A percentile compares a stretch with the other conserved stretches of the same genome.
phyloP scores from a whole-genome alignment of 2,113 vertebrate genomes.

The Cnemophilus loriae region DNA sequence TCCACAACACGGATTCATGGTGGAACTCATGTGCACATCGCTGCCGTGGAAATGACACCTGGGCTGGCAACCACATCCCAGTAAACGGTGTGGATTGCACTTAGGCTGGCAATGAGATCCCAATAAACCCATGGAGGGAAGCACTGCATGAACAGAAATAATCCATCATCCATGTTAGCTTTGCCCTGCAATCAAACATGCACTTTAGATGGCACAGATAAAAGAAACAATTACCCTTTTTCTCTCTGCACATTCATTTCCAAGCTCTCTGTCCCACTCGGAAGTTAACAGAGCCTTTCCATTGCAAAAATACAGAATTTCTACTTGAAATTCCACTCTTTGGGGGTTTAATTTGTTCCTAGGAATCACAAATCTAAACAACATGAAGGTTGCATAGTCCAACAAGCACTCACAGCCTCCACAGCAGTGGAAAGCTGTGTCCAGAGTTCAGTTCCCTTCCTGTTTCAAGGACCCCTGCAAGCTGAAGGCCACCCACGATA shows the following conservation, averaged over 20 bases:
- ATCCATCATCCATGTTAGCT: not conserved
- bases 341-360: not conserved
- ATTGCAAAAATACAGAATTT: not conserved
- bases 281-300: not conserved
- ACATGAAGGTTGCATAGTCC: not conserved
- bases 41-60: not conserved
- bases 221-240: not conserved
- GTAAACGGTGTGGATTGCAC: not conserved
- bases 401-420: not conserved
- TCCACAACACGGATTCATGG: fast-evolving
- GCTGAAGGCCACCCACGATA: constrained; percentile 25
- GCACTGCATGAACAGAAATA: not conserved
- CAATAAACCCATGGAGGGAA: not conserved
- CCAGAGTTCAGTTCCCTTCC: not conserved
- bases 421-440: not conserved
- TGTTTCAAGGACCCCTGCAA: not conserved
- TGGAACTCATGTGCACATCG: not conserved
- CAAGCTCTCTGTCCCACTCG: not conserved
- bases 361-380: not conserved
- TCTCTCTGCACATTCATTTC: not conserved
- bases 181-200: constrained; percentile 16
- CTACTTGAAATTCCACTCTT: not conserved
- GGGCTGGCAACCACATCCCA: not conserved
- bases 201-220: not conserved
- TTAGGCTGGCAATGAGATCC: not conserved